Evolutionary conservation across 2,888 invertebrate species (phyloP).

Genomic region (Leptura quadrifasciata): DNA sequence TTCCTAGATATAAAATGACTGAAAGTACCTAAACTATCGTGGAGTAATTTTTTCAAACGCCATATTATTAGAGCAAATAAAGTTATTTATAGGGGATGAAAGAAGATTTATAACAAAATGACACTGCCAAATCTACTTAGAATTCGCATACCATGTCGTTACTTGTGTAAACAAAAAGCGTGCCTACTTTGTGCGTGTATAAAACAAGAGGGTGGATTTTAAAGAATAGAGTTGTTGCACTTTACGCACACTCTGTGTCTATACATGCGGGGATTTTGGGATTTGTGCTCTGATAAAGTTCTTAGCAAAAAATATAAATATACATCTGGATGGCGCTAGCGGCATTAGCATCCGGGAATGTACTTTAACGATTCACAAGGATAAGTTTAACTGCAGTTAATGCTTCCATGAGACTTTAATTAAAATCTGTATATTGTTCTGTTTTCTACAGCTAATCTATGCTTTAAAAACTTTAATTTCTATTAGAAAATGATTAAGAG

Average conservation of each 20-base stretch:
- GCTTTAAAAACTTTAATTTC: too few relatives aligned
- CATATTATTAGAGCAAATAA: slow-evolving; percentile 1
- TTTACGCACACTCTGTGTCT: not conserved
- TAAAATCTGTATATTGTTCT: too few relatives aligned
- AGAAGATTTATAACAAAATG: slow-evolving; percentile 57
- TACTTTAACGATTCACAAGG: too few relatives aligned
- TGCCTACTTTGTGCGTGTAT: slow-evolving; percentile 50
- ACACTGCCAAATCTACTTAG: slow-evolving; percentile 63
- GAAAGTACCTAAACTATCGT: not conserved
- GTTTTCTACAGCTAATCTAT: too few relatives aligned
- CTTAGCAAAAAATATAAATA: too few relatives aligned
- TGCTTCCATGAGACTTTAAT: too few relatives aligned
- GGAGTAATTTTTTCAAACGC: not conserved
- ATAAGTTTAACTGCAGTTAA: too few relatives aligned
- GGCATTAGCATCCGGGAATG: too few relatives aligned
- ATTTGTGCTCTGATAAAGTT: not conserved
- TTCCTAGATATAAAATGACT: too few relatives aligned
- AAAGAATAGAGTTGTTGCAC: not conserved
- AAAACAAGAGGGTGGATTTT: slow-evolving; percentile 12
- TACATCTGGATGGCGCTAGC: too few relatives aligned
- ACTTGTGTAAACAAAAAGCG: slow-evolving; percentile 62
- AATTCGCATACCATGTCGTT: slow-evolving; percentile 56
- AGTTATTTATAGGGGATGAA: slow-evolving; percentile 7
- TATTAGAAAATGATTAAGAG: too few relatives aligned
- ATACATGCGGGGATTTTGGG: not conserved